Percentiles rank a stretch among this genome's conserved stretches.
Evolutionary conservation across 2,113 vertebrate species (phyloP).

Genomic region (Scophthalmus maximus): DNA sequence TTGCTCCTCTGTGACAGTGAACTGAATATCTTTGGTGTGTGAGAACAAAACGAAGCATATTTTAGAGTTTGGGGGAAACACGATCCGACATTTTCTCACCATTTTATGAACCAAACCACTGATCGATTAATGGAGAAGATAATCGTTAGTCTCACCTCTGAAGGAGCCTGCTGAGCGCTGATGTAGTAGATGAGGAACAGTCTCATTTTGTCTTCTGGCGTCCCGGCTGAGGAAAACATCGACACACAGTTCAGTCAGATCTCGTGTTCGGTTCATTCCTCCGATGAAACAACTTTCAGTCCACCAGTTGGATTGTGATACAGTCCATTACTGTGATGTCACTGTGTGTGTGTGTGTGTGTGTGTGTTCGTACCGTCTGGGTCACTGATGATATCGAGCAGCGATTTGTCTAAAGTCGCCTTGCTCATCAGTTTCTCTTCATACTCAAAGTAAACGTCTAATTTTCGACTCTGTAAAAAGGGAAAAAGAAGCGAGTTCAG

Average conservation of each 20-base stretch:
- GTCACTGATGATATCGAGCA: conserved; percentile 97
- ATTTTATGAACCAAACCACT: too few species aligned
- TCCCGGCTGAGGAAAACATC: conserved; percentile 85
- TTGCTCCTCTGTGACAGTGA: too few species aligned
- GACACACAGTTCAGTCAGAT: conserved; percentile 25
- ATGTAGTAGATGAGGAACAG: conserved; percentile 99
- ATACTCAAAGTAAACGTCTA: conserved; percentile 98
- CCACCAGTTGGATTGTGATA: not conserved
- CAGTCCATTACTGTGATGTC: too few species aligned
- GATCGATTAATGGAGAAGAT: too few species aligned
- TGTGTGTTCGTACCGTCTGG: conserved; percentile 87
- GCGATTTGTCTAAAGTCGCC: conserved; percentile 94
- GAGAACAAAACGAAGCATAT: too few species aligned
- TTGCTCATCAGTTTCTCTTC: conserved; percentile 99
- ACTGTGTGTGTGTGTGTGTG: not conserved
- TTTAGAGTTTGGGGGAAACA: too few species aligned
- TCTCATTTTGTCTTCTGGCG: conserved; percentile 98
- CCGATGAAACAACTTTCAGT: not conserved
- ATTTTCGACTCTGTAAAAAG: conserved; percentile 89
- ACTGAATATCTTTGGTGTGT: too few species aligned
- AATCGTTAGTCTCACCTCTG: conserved; percentile 93
- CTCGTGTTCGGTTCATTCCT: not conserved
- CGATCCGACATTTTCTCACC: too few species aligned
- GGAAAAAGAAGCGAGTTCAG: too few species aligned
- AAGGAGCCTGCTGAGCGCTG: conserved; percentile 89